Conservation (phyloP, 2,113 vertebrate genomes). For the Cathartes aura region DNA sequence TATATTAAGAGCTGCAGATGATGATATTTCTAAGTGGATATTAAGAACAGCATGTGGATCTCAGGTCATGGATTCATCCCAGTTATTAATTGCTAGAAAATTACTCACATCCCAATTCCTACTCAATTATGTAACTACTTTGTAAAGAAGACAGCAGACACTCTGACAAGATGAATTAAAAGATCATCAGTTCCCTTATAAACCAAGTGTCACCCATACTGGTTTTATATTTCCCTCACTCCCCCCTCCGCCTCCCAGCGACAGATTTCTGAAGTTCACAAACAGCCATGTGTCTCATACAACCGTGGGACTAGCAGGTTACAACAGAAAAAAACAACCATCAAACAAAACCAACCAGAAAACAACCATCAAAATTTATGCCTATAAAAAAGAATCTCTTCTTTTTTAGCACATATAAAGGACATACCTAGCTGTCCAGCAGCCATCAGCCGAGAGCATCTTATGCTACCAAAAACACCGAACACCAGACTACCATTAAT, state of each 20-base stretch:
- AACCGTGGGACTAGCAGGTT: background rate
- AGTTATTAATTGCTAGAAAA: slow-evolving; percentile 23
- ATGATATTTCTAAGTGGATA: background rate
- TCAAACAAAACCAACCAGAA: background rate
- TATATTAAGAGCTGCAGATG: background rate
- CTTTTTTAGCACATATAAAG: background rate
- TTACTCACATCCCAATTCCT: background rate
- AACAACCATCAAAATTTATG: background rate
- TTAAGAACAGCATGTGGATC: background rate
- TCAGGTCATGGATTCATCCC: background rate
- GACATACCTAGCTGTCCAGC: background rate
- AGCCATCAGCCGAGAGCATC: background rate
- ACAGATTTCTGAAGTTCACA: background rate
- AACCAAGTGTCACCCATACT: background rate
- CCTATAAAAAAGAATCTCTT: background rate
- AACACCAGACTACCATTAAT: background rate
- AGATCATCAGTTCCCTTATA: background rate
- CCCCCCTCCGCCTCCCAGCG: background rate
- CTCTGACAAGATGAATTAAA: slow-evolving; percentile 31
- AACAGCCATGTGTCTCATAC: background rate
- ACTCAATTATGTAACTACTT: background rate
- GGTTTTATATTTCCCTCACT: background rate
- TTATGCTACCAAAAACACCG: background rate
- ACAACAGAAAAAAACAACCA: background rate
- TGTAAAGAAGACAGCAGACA: background rate